Conservation (phyloP, 2,888 invertebrate genomes). For the Polietes domitor region DNA sequence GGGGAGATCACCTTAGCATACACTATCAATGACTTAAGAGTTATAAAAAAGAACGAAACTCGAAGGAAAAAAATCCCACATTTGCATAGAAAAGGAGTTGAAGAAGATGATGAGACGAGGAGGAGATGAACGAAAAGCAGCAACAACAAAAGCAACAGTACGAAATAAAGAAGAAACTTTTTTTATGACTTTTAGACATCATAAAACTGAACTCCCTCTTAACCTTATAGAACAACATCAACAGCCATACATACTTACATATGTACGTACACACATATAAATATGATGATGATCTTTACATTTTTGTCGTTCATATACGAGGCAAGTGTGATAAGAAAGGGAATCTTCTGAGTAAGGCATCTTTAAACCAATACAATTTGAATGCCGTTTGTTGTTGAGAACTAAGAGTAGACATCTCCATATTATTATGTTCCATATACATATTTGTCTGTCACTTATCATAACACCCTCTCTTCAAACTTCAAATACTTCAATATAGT, state of each 20-base stretch:
- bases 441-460: background rate
- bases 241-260: background rate
- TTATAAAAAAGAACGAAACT: slow-evolving; percentile 8
- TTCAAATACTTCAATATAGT: slow-evolving; percentile 18
- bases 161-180: slow-evolving; percentile 21
- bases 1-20: slow-evolving; percentile 15
- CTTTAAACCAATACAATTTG: too few relatives aligned
- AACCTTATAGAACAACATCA: slow-evolving; percentile 47
- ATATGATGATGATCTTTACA: slow-evolving; percentile 47
- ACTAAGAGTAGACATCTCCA: too few relatives aligned
- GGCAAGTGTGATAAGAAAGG: background rate
- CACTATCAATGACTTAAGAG: slow-evolving; percentile 20
- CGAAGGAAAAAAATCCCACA: background rate
- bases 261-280: slow-evolving; percentile 13
- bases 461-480: background rate
- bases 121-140: background rate
- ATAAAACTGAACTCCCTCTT: slow-evolving; percentile 53
- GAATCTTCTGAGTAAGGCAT: too few relatives aligned
- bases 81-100: slow-evolving; percentile 50
- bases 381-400: too few relatives aligned
- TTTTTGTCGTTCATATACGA: background rate
- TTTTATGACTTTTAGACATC: slow-evolving; percentile 56
- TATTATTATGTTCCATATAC: too few relatives aligned
- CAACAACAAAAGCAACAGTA: background rate
- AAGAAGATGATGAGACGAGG: background rate